Percentiles rank a stretch among this genome's conserved stretches.
Conservation (phyloP, 2,113 vertebrate genomes). For the Nicator chloris region DNA sequence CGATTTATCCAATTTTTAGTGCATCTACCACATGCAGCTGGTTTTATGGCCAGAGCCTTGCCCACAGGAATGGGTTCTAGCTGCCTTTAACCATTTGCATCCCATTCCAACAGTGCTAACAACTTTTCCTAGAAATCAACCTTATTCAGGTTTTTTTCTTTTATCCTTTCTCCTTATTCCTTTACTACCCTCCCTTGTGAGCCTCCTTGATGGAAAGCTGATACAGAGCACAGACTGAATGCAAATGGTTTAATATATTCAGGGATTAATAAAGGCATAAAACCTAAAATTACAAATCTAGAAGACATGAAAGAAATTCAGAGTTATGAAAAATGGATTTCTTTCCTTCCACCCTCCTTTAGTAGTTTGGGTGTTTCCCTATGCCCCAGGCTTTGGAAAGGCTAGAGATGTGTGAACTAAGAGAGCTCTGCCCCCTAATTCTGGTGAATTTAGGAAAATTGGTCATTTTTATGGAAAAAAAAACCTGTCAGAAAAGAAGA, state of each 20-base stretch:
- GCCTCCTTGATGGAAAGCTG: background rate
- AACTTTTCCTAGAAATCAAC: background rate
- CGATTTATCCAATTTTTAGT: background rate
- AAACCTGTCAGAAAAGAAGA: background rate
- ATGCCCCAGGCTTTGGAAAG: background rate
- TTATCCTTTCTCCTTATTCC: background rate
- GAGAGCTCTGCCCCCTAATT: background rate
- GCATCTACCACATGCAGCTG: background rate
- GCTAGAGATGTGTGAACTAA: background rate
- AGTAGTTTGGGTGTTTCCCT: background rate
- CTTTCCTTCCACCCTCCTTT: background rate
- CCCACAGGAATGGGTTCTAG: background rate
- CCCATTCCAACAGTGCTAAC: background rate
- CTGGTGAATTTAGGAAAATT: background rate
- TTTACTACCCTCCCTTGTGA: background rate
- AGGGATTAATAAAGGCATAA: background rate
- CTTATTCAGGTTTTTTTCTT: background rate
- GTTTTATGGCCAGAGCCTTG: background rate
- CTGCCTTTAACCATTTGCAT: background rate
- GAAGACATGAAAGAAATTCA: background rate
- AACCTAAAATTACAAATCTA: background rate
- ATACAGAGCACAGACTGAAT: background rate
- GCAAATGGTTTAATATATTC: background rate
- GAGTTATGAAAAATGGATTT: background rate
- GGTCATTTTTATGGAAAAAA: background rate